Evolutionary conservation across 2,113 vertebrate genomes (phyloP).

Genomic region (Campylomormyrus numenius): DNA sequence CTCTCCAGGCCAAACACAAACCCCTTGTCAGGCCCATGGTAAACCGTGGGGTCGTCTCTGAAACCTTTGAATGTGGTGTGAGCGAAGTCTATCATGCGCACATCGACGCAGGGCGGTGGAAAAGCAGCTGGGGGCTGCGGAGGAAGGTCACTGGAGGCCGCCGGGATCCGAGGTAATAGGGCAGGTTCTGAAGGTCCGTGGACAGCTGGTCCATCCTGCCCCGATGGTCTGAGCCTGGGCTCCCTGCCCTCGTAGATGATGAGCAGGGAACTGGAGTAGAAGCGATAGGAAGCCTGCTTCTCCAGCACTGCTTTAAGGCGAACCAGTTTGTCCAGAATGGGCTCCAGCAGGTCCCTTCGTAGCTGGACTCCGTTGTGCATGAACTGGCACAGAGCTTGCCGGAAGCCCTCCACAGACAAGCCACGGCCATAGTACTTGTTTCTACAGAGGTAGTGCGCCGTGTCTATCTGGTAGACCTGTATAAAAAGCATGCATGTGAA

Average conservation of each 20-base stretch:
- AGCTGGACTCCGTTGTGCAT: slow-evolving; percentile 83
- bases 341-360: slow-evolving; percentile 87
- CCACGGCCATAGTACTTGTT: slow-evolving; percentile 96
- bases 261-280: slow-evolving; percentile 96
- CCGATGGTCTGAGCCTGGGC: slow-evolving; percentile 49
- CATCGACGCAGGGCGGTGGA: slow-evolving; percentile 71
- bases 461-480: slow-evolving; percentile 91
- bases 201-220: neutral
- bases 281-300: slow-evolving; percentile 90
- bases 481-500: neutral
- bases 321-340: slow-evolving; percentile 78
- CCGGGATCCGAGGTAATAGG: slow-evolving; percentile 32
- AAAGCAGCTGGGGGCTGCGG: slow-evolving; percentile 13
- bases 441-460: slow-evolving; percentile 89
- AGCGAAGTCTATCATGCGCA: slow-evolving; percentile 52
- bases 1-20: slow-evolving; percentile 91
- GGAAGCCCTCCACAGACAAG: slow-evolving; percentile 87
- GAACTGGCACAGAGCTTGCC: slow-evolving; percentile 83
- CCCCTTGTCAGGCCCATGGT: slow-evolving; percentile 85
- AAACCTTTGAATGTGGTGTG: slow-evolving; percentile 97
- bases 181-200: slow-evolving; percentile 12
- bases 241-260: slow-evolving; percentile 95
- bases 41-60: slow-evolving; percentile 87
- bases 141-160: neutral
- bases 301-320: slow-evolving; percentile 83